Evolutionary conservation across 1,140 invertebrate genomes (phyloP).

Genomic region (Sycophila sp.): DNA sequence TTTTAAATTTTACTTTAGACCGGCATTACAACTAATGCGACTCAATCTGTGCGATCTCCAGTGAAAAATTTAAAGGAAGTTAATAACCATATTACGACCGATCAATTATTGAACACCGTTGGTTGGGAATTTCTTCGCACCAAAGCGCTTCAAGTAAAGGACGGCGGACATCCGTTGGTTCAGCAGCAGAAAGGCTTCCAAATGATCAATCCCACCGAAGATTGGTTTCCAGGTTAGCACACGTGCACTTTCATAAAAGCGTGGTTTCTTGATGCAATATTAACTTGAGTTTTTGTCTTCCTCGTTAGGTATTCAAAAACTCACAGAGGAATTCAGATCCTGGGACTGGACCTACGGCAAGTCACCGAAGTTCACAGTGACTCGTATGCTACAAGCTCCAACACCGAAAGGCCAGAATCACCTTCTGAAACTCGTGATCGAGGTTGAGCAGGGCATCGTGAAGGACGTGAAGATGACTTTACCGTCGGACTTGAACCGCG

Average conservation of each 20-base stretch:
- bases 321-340: conserved; percentile 72
- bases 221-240: conserved; percentile 83
- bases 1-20: conserved; percentile 54
- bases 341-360: conserved; percentile 93
- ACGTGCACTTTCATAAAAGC: too few relatives aligned
- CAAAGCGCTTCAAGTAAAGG: conserved; percentile 71
- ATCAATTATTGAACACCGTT: conserved; percentile 76
- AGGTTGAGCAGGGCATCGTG: conserved; percentile 57
- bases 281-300: neutral
- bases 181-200: conserved; percentile 82
- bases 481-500: conserved; percentile 49
- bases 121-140: conserved; percentile 87
- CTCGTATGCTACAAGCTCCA: conserved; percentile 51
- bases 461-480: conserved; percentile 59
- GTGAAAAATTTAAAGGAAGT: conserved; percentile 82
- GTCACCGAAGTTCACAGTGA: conserved; percentile 84
- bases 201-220: conserved; percentile 85
- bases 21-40: conserved; percentile 81
- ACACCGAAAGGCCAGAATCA: conserved; percentile 38
- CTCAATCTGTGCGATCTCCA: conserved; percentile 80
- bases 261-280: too few relatives aligned
- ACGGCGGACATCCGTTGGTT: conserved; percentile 75
- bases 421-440: conserved; percentile 52
- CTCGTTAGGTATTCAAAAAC: conserved; percentile 71
- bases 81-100: conserved; percentile 74